Evolutionary conservation across 2,113 vertebrate species (phyloP).

Genomic region (Pipra filicauda): DNA sequence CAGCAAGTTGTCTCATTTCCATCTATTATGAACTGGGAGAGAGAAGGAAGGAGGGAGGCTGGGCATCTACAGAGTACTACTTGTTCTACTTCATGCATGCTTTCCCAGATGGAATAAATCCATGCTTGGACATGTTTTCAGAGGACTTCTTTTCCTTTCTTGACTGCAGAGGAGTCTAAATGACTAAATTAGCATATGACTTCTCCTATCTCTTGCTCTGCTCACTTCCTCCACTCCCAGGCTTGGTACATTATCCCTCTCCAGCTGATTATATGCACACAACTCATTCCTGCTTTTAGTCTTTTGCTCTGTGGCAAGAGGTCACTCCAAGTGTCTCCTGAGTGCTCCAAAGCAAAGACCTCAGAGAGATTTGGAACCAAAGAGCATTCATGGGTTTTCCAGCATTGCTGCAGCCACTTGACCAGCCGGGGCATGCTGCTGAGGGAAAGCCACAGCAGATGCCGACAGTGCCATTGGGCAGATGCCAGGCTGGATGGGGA

Average conservation of each 20-base stretch:
- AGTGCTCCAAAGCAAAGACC: background rate
- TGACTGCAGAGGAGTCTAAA: background rate
- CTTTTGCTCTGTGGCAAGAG: background rate
- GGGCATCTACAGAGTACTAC: background rate
- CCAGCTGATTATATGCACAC: rapidly evolving
- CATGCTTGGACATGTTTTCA: background rate
- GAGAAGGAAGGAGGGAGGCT: background rate
- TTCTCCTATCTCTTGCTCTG: background rate
- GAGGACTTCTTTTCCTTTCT: background rate
- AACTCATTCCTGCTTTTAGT: background rate
- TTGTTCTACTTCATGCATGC: background rate
- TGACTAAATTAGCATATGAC: background rate
- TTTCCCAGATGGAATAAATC: background rate
- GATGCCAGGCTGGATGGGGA: background rate
- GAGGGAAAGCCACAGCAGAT: rapidly evolving
- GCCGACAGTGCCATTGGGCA: background rate
- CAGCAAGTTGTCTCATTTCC: background rate
- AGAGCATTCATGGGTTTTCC: background rate
- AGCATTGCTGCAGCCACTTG: background rate
- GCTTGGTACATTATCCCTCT: background rate
- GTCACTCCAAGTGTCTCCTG: background rate
- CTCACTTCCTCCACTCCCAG: background rate
- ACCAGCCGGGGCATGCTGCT: rapidly evolving
- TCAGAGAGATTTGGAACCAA: rapidly evolving
- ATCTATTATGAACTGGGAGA: background rate